Conservation (phyloP, 2,888 invertebrate species). For the Drosophila mulleri region DNA sequence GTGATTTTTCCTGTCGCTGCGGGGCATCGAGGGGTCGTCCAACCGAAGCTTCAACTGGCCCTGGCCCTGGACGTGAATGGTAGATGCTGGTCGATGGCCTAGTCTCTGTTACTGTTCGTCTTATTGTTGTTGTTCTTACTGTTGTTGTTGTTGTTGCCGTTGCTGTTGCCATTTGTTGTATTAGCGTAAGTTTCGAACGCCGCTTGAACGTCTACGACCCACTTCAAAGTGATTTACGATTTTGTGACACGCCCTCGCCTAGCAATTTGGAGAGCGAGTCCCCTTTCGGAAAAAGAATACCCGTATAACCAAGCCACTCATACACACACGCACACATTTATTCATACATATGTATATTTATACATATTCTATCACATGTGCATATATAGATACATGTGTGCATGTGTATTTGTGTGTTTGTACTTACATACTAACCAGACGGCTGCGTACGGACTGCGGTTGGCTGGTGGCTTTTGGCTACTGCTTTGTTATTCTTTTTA, state of each 20-base stretch:
- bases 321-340: conserved; percentile 15
- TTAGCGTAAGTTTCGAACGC: conserved; percentile 70
- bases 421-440: conserved; percentile 24
- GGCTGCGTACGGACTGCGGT: conserved; percentile 25
- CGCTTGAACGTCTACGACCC: conserved; percentile 83
- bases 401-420: background rate
- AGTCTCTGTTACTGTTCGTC: conserved; percentile 30
- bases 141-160: background rate
- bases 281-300: conserved; percentile 56
- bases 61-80: conserved; percentile 29
- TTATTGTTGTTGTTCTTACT: conserved; percentile 21
- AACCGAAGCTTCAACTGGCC: conserved; percentile 39
- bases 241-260: conserved; percentile 84
- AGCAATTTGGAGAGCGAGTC: conserved; percentile 81
- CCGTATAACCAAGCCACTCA: conserved; percentile 29
- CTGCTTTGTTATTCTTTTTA: conserved; percentile 17
- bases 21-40: conserved; percentile 55
- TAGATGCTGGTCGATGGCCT: conserved; percentile 37
- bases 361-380: conserved; percentile 24
- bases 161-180: conserved; percentile 51
- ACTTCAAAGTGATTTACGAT: conserved; percentile 85
- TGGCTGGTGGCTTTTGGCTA: conserved; percentile 31
- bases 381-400: conserved; percentile 11
- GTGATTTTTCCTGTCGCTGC: conserved; percentile 74
- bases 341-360: conserved; percentile 16